Evolutionary conservation across 2,113 vertebrate genomes (phyloP).

Genomic region (Poeciliopsis occidentalis): DNA sequence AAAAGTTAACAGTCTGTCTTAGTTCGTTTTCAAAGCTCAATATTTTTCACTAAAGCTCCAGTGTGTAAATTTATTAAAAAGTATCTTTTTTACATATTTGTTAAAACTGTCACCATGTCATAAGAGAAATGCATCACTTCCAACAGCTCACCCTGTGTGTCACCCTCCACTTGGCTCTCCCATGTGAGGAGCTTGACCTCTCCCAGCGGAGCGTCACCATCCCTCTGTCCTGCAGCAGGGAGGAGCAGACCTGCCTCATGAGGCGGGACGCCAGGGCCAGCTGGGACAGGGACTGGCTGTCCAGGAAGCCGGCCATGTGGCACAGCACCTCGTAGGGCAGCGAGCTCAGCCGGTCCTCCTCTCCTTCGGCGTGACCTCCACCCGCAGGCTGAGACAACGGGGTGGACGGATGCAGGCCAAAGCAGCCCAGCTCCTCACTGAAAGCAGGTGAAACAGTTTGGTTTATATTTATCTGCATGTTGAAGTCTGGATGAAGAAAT

Average conservation of each 20-base stretch:
- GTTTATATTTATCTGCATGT: not conserved
- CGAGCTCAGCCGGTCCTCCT: constrained; percentile 81
- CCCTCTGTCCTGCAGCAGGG: constrained; percentile 89
- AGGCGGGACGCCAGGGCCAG: constrained; percentile 90
- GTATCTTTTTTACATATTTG: no score
- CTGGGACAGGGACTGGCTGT: constrained; percentile 92
- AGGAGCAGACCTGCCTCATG: constrained; percentile 91
- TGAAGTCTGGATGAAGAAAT: not conserved
- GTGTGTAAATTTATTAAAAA: no score
- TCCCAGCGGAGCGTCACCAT: constrained; percentile 94
- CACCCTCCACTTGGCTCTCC: constrained; percentile 85
- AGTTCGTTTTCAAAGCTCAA: not conserved
- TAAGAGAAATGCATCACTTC: no score
- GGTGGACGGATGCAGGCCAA: constrained; percentile 85
- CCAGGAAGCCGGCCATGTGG: constrained; percentile 90
- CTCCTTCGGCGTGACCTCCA: constrained; percentile 49
- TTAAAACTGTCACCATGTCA: no score
- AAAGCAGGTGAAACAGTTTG: not conserved
- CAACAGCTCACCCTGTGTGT: constrained; percentile 76
- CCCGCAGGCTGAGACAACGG: constrained; percentile 61
- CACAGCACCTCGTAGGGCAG: constrained; percentile 92
- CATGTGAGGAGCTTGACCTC: constrained; percentile 85
- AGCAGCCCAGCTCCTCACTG: constrained; percentile 85
- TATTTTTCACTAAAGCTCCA: not conserved
- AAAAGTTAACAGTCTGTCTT: not conserved